Percentiles rank a stretch among this genome's conserved stretches.
Conservation (phyloP, 2,888 invertebrate genomes). For the Athripsodes cinereus region DNA sequence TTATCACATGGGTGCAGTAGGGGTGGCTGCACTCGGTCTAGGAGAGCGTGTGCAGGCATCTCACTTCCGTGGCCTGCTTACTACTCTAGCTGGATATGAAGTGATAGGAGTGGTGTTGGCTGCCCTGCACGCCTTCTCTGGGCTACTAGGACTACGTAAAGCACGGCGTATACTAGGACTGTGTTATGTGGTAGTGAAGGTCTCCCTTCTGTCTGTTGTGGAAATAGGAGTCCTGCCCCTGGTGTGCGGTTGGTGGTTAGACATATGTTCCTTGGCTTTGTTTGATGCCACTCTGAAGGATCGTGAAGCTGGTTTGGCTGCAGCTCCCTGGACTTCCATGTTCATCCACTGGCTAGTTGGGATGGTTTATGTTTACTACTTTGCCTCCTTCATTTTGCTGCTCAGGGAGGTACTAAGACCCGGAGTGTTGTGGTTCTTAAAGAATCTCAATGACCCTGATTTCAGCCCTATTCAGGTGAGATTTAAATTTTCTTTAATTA, state of each 20-base stretch:
- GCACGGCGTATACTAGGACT: conserved; percentile 84
- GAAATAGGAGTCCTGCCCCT: conserved; percentile 96
- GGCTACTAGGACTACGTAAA: conserved; percentile 70
- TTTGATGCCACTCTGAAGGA: conserved; percentile 86
- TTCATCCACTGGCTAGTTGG: conserved; percentile 99
- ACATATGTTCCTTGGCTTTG: conserved; percentile 91
- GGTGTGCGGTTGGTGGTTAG: conserved; percentile 99
- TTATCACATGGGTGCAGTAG: conserved; percentile 87
- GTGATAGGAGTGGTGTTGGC: conserved; percentile 80
- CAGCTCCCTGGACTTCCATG: conserved; percentile 93
- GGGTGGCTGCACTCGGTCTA: conserved; percentile 66
- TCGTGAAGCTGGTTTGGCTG: conserved; percentile 78
- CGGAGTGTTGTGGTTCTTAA: conserved; percentile 95
- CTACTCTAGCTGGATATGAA: conserved; percentile 90
- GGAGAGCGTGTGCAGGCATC: conserved; percentile 56
- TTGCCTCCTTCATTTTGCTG: conserved; percentile 92
- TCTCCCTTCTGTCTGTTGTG: conserved; percentile 89
- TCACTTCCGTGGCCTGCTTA: conserved; percentile 89
- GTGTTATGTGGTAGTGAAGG: conserved; percentile 85
- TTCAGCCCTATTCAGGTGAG: conserved; percentile 95
- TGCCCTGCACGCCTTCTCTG: conserved; percentile 77
- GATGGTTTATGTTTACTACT: conserved; percentile 99
- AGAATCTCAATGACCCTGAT: conserved; percentile 97
- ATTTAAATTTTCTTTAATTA: neutral
- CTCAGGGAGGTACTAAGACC: conserved; percentile 91